Base-by-base conservation (phyloP, 2,113 vertebrate genomes). In the Zapus hudsonius region DNA sequence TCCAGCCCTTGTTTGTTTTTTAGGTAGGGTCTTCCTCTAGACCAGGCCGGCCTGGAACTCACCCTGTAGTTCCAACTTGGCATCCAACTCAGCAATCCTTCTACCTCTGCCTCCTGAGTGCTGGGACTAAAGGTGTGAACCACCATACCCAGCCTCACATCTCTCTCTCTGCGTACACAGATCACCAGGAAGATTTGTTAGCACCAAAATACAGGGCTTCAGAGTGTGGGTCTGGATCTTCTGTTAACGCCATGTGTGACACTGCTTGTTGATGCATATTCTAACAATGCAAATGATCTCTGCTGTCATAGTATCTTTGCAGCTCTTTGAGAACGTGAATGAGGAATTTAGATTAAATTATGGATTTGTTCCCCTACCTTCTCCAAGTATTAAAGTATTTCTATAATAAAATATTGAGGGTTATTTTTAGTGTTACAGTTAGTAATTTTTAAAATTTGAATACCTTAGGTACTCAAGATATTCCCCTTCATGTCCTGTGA, bases 381-480 rank as follows among this genome's bases (percentile, higher is more conserved):
- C 11, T 87, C 22, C 5, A 73, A 42, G 9, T 88, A 55, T 67
- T 78, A 59, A 83, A 17, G 1, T 75, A 87, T 92, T 93, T 85
- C 69, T 87, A 66, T 81, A 64, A 84, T 91, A 67, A 92, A 91
- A 89, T 86, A n/a, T 66, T 16, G 69, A 76, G 29, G 2, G 67
- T 91, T 87, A 84, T 76, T 69, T 10, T 93, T 74, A 63, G 16
- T 95, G 40, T 87, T 70, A 66, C 0, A 88, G 33, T 73, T 55
- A 76, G 0, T 67, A 36, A 27, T 81, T 93, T 92, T 91, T 86
- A 33, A 74, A 74, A 94, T 78, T 47, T 47, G 36, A 83, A 0
- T 75, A 72, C 75, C 20, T 76, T 93, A 84, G 72, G 61, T 94
- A 91, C 84, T 94, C 22, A 90, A 47, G 72, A 69, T 95, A 55